A percentile compares a stretch with the other conserved stretches of the same genome.
phyloP scores from a whole-genome alignment of 2,888 invertebrate species.

The Watsonalla cultraria region DNA sequence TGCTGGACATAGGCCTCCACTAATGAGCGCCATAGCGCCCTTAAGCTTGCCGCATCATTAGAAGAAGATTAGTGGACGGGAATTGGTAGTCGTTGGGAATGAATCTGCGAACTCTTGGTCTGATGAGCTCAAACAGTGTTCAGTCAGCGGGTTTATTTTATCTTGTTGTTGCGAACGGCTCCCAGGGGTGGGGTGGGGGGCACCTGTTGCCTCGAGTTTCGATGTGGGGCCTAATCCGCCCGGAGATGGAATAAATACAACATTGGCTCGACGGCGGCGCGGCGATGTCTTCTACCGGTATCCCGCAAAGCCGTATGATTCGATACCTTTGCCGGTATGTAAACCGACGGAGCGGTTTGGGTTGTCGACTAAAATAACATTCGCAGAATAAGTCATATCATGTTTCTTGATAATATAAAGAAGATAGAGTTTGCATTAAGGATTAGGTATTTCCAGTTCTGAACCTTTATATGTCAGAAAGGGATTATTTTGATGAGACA shows the following conservation, averaged over 20 bases:
- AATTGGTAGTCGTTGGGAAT: neutral
- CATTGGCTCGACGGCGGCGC: constrained; percentile 41
- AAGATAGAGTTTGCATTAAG: too few species aligned
- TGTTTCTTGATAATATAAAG: too few species aligned
- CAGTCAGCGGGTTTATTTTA: constrained; percentile 48
- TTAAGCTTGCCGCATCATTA: too few species aligned
- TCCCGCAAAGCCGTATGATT: constrained; percentile 21
- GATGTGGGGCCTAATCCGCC: constrained; percentile 60
- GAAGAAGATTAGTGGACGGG: neutral
- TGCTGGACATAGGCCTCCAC: too few species aligned
- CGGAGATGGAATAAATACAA: constrained; percentile 70
- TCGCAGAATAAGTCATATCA: too few species aligned
- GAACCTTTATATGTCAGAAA: too few species aligned
- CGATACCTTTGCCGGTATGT: constrained; percentile 6
- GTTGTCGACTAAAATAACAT: constrained; percentile 1
- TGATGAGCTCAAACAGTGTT: constrained; percentile 54
- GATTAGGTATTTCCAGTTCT: too few species aligned
- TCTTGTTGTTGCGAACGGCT: constrained; percentile 41
- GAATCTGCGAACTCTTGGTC: constrained; percentile 43
- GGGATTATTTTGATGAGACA: too few species aligned
- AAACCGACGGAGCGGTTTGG: constrained; percentile 7
- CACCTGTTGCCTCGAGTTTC: constrained; percentile 67
- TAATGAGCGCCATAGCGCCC: too few species aligned
- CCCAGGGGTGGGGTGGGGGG: constrained; percentile 20
- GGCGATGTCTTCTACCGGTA: constrained; percentile 39